Percentiles rank a stretch among this genome's conserved stretches.
These are phyloP conservation scores for Lymantria dispar DNA, from an alignment of 2,888 invertebrate genomes.

Conservation along the genomic window DNA sequence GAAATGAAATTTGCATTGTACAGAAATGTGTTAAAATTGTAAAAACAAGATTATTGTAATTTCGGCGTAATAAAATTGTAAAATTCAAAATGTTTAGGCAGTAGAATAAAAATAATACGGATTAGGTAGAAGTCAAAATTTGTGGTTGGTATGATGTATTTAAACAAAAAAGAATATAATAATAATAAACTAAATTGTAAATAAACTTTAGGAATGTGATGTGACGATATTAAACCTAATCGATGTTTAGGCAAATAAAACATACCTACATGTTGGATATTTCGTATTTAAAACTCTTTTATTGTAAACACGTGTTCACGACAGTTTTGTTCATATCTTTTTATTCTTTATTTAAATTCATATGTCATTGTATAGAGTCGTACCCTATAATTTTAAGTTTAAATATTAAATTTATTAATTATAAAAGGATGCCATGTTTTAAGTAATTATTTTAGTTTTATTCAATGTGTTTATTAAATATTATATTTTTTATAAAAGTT, in stretches of 20 bases:
- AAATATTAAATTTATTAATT: constrained; percentile 42
- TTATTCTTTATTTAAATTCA: constrained; percentile 8
- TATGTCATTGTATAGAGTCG: constrained; percentile 45
- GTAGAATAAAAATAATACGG: constrained; percentile 54
- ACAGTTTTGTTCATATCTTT: constrained; percentile 44
- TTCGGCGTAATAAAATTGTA: constrained; percentile 69
- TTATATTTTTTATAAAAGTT: constrained; percentile 80
- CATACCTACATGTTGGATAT: constrained; percentile 39
- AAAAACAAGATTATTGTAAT: constrained; percentile 61
- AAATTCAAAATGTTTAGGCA: constrained; percentile 64
- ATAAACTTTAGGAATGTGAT: constrained; percentile 73
- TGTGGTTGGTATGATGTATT: constrained; percentile 72
- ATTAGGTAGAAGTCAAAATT: constrained; percentile 75
- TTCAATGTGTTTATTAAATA: constrained; percentile 74
- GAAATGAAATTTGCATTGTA: constrained; percentile 40
- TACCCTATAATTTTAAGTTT: constrained; percentile 37
- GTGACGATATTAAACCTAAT: constrained; percentile 70
- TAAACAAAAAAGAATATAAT: constrained; percentile 46
- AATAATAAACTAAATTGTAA: constrained; percentile 55
- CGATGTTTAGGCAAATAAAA: constrained; percentile 60
- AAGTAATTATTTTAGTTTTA: constrained; percentile 68
- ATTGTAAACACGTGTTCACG: constrained; percentile 48
- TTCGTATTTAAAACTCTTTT: constrained; percentile 25
- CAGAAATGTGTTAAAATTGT: constrained; percentile 46
- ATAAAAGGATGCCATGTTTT: constrained; percentile 77